phyloP scores from a whole-genome alignment of 2,888 invertebrate species.

The Cantharis lateralis region DNA sequence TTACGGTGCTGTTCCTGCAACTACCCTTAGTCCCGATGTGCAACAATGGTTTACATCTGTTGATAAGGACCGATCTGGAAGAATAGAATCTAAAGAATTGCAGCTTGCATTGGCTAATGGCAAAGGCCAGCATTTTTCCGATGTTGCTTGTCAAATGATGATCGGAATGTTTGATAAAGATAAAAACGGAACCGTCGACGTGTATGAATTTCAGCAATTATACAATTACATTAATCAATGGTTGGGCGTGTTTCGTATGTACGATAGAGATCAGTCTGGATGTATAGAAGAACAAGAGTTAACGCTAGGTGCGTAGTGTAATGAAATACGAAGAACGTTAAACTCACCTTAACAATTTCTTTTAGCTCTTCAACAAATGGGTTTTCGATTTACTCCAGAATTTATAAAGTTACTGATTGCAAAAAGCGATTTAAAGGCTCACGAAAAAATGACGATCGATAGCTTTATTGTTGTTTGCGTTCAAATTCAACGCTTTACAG shows the following conservation, averaged over 20 bases:
- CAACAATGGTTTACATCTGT: constrained; percentile 84
- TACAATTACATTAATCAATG: constrained; percentile 90
- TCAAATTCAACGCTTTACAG: constrained; percentile 85
- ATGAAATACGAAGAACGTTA: not conserved
- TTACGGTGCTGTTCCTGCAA: not conserved
- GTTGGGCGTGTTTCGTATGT: constrained; percentile 82
- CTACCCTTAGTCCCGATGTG: constrained; percentile 64
- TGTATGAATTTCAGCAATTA: constrained; percentile 83
- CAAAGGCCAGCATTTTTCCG: constrained; percentile 82
- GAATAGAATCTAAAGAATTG: constrained; percentile 77
- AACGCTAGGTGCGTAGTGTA: constrained; percentile 66
- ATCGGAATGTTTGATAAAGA: constrained; percentile 91
- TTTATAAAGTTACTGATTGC: constrained; percentile 75
- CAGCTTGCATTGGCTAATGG: constrained; percentile 83
- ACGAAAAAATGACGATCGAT: constrained; percentile 76
- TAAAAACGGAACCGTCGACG: constrained; percentile 80
- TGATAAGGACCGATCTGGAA: constrained; percentile 82
- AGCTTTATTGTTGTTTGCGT: constrained; percentile 88
- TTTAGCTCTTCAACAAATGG: constrained; percentile 84
- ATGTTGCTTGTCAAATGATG: constrained; percentile 84
- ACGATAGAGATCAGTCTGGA: constrained; percentile 85
- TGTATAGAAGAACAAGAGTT: constrained; percentile 82
- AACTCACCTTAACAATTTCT: constrained; percentile 14
- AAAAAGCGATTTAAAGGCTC: constrained; percentile 68
- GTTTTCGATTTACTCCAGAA: constrained; percentile 79